Percentiles rank a stretch among this genome's conserved stretches.
These are phyloP conservation scores for Aphidius gifuensis DNA, from an alignment of 1,140 invertebrate species.

Conservation along the genomic window DNA sequence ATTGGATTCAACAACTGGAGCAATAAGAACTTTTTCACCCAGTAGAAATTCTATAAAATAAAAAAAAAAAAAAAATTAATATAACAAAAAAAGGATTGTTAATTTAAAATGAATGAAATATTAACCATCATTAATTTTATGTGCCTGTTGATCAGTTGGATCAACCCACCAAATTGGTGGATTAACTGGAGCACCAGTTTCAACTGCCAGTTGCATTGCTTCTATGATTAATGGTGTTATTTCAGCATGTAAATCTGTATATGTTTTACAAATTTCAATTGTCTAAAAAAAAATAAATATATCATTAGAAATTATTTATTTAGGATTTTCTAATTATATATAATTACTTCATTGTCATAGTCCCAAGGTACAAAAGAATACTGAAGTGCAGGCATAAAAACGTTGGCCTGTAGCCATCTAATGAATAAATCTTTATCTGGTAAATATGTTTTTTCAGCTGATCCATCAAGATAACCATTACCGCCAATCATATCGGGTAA, in stretches of 20 bases:
- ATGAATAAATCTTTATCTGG: conserved; percentile 81
- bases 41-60: conserved; percentile 73
- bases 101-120: conserved; percentile 9
- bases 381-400: conserved; percentile 84
- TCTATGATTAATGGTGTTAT: conserved; percentile 63
- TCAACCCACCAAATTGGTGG: conserved; percentile 91
- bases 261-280: conserved; percentile 64
- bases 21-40: conserved; percentile 80
- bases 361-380: conserved; percentile 88
- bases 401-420: conserved; percentile 83
- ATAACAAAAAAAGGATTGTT: conserved; percentile 4
- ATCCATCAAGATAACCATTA: conserved; percentile 68
- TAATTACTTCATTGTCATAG: conserved; percentile 65
- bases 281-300: conserved; percentile 50
- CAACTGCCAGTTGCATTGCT: conserved; percentile 60
- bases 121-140: conserved; percentile 60
- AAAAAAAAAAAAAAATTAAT: conserved; percentile 20
- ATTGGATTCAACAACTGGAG: conserved; percentile 72
- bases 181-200: conserved; percentile 72
- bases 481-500: conserved; percentile 92
- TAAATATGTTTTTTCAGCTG: conserved; percentile 41
- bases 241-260: conserved; percentile 67
- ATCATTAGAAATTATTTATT: not conserved
- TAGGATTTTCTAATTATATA: not conserved
- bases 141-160: conserved; percentile 64